phyloP scores from a whole-genome alignment of 2,888 invertebrate genomes.

The Odontocerum albicorne region DNA sequence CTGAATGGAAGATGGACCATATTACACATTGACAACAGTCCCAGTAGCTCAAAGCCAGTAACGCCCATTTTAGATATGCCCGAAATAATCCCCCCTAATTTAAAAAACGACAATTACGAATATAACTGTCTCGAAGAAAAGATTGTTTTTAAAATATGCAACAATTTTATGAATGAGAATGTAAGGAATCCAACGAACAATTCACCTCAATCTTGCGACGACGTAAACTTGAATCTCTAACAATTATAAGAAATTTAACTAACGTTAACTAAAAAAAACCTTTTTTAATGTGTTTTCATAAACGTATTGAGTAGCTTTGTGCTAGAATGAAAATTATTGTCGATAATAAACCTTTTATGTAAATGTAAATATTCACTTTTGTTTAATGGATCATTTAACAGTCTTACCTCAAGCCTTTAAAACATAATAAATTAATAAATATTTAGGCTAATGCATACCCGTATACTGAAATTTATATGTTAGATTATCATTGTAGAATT shows the following conservation, averaged over 20 bases:
- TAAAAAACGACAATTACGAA: conserved; percentile 28
- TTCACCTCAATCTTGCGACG: conserved; percentile 16
- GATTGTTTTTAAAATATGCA: conserved; percentile 28
- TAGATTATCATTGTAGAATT: no score
- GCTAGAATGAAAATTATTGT: no score
- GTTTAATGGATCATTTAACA: conserved; percentile 8
- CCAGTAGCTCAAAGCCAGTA: conserved; percentile 23
- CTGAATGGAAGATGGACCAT: conserved; percentile 57
- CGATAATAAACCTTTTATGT: no score
- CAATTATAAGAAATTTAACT: no score
- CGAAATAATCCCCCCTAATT: conserved; percentile 27
- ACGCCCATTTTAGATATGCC: conserved; percentile 32
- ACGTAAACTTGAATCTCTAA: no score
- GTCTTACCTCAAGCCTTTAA: conserved; percentile 21
- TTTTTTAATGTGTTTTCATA: no score
- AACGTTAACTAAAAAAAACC: no score
- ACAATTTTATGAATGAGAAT: conserved; percentile 28
- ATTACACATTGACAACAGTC: conserved; percentile 52
- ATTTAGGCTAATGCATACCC: conserved; percentile 18
- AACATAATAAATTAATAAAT: conserved; percentile 14
- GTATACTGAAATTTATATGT: no score
- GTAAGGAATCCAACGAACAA: conserved; percentile 14
- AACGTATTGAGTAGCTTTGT: no score
- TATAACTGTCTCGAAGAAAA: conserved; percentile 30
- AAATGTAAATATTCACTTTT: conserved; percentile 17